These are phyloP conservation scores for Aphaenogaster rudis DNA, from an alignment of 1,140 invertebrate genomes.

Conservation along the genomic window DNA sequence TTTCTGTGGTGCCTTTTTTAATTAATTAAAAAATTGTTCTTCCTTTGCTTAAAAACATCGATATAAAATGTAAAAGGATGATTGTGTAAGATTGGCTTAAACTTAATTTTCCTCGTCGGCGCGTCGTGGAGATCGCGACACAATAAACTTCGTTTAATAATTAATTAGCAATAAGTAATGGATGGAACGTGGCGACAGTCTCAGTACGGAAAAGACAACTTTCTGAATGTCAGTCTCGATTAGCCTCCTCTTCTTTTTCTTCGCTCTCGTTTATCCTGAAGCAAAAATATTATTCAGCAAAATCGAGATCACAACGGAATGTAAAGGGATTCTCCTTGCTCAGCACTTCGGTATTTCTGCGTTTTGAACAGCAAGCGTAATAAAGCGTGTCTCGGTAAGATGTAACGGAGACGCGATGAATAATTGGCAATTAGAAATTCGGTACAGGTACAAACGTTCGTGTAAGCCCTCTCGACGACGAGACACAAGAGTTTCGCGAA, in stretches of 20 bases:
- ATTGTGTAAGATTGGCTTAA: slow-evolving; percentile 67
- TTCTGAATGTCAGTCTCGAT: slow-evolving; percentile 77
- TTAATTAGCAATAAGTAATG: slow-evolving; percentile 76
- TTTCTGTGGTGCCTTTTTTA: not conserved
- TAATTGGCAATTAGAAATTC: slow-evolving; percentile 40
- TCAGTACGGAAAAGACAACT: slow-evolving; percentile 74
- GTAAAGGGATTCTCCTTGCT: slow-evolving; percentile 2
- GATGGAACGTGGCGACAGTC: slow-evolving; percentile 80
- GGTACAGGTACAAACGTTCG: slow-evolving; percentile 14
- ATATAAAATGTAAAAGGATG: slow-evolving; percentile 74
- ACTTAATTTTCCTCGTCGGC: slow-evolving; percentile 42
- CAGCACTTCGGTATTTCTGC: not conserved
- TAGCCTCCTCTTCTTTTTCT: slow-evolving; percentile 25
- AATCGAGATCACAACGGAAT: slow-evolving; percentile 35
- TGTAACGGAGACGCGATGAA: not conserved
- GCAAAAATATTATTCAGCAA: slow-evolving; percentile 66
- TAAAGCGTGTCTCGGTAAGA: not conserved
- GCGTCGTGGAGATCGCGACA: slow-evolving; percentile 4
- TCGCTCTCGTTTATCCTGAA: not conserved
- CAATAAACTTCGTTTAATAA: slow-evolving; percentile 62
- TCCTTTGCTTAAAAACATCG: slow-evolving; percentile 60
- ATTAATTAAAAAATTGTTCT: slow-evolving; percentile 50
- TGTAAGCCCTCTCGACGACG: not conserved
- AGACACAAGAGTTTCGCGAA: slow-evolving; percentile 31
- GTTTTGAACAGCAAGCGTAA: not conserved